These are phyloP conservation scores for Arge pagana DNA, from an alignment of 2,888 invertebrate species.

Conservation along the genomic window DNA sequence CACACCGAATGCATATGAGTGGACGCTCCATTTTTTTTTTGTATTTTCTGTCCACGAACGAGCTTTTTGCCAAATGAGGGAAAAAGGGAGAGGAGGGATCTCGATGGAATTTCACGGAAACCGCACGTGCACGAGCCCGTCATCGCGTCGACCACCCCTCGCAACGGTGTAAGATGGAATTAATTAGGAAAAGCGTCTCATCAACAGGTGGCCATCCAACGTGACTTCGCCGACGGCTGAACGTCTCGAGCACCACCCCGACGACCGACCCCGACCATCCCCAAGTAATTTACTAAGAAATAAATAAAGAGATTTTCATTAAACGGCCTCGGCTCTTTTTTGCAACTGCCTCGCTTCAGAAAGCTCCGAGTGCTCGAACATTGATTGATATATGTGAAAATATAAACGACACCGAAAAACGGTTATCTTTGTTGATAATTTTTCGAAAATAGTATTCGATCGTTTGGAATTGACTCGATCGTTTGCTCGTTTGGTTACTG, in stretches of 20 bases:
- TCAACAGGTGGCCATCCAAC: slow-evolving; percentile 51
- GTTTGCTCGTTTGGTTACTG: neutral
- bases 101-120: neutral
- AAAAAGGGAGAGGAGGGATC: neutral
- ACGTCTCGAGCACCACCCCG: slow-evolving; percentile 37
- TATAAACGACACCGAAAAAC: too few relatives aligned
- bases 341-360: too few relatives aligned
- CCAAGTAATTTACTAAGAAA: slow-evolving; percentile 56
- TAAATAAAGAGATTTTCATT: slow-evolving; percentile 54
- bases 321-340: too few relatives aligned
- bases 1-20: too few relatives aligned
- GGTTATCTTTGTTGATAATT: too few relatives aligned
- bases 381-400: too few relatives aligned
- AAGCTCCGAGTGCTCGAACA: too few relatives aligned
- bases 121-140: slow-evolving; percentile 24
- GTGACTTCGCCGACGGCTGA: slow-evolving; percentile 29
- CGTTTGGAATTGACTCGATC: too few relatives aligned
- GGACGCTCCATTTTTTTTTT: too few relatives aligned
- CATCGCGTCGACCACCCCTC: slow-evolving; percentile 36
- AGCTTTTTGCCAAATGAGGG: neutral
- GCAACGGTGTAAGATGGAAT: slow-evolving; percentile 42
- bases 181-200: slow-evolving; percentile 53
- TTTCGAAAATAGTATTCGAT: too few relatives aligned
- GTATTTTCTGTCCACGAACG: too few relatives aligned
- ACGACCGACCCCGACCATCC: slow-evolving; percentile 49